Conservation (phyloP, 2,797 vertebrate genomes). For the Pangasius djambal region DNA sequence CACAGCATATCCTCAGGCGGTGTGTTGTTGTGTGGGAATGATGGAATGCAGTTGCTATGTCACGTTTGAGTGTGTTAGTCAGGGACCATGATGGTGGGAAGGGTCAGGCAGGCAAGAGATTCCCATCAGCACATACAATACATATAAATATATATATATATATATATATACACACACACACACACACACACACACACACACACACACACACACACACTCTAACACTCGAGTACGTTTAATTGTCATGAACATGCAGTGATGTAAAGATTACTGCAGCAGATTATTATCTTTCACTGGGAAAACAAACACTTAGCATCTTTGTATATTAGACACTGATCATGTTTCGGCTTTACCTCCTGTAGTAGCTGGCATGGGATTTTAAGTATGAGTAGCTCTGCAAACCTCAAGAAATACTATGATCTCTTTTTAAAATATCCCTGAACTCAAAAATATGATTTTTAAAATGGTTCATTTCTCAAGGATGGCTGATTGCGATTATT, state of each 20-base stretch:
- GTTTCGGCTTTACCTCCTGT: background rate
- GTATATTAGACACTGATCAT: background rate
- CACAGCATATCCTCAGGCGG: conserved; percentile 16
- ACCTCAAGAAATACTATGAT: background rate
- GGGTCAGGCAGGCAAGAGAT: conserved; percentile 73
- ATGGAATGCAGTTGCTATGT: conserved; percentile 49
- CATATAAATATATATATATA: background rate
- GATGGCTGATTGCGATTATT: background rate
- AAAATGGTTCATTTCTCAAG: background rate
- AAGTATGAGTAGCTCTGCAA: background rate
- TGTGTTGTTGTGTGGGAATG: conserved; percentile 47
- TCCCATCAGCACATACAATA: conserved; percentile 68
- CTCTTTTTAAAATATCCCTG: background rate
- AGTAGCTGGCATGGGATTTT: background rate
- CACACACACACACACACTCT: conserved; percentile 21
- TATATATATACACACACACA: background rate
- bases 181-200: too few species aligned
- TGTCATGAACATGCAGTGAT: conserved; percentile 6
- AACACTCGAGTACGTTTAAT: conserved; percentile 11
- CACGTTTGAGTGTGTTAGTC: conserved; percentile 66
- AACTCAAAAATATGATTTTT: background rate
- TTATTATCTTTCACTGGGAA: background rate
- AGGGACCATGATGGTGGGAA: conserved; percentile 64
- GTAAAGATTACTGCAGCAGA: conserved; percentile 17
- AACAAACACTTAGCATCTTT: conserved; percentile 23